Evolutionary conservation across 2,888 invertebrate species (phyloP).

Genomic region (Hydraecia micacea): DNA sequence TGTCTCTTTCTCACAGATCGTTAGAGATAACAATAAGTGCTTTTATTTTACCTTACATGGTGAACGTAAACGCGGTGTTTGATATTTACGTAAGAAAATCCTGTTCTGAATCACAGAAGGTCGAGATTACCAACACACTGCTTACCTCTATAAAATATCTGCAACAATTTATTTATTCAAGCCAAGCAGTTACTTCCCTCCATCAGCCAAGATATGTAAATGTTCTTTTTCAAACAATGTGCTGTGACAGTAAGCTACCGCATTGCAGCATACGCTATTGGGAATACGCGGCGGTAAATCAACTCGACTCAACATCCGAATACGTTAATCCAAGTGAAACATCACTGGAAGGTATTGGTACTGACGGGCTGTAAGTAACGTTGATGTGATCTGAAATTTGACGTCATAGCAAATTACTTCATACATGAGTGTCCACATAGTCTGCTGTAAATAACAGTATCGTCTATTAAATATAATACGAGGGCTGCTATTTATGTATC

Average conservation of each 20-base stretch:
- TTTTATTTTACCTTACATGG: background rate
- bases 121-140: background rate
- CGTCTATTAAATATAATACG: background rate
- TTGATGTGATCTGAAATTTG: conserved; percentile 34
- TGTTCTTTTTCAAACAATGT: conserved; percentile 60
- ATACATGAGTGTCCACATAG: background rate
- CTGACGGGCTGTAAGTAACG: conserved; percentile 25
- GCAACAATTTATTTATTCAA: conserved; percentile 38
- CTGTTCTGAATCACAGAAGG: no score
- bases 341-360: conserved; percentile 50
- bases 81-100: background rate
- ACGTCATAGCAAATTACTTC: conserved; percentile 25
- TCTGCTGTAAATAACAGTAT: background rate
- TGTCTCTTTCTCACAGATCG: background rate
- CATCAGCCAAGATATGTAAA: conserved; percentile 59
- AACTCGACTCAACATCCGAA: conserved; percentile 62
- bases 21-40: background rate
- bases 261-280: conserved; percentile 71
- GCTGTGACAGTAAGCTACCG: conserved; percentile 68
- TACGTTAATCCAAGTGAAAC: conserved; percentile 62
- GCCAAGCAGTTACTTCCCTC: conserved; percentile 23
- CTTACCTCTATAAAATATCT: conserved; percentile 18
- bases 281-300: conserved; percentile 69
- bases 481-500: no score
- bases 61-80: background rate